A percentile compares a stretch with the other conserved stretches of the same genome.
phyloP scores from a whole-genome alignment of 2,113 vertebrate species.

The Colinus virginianus region DNA sequence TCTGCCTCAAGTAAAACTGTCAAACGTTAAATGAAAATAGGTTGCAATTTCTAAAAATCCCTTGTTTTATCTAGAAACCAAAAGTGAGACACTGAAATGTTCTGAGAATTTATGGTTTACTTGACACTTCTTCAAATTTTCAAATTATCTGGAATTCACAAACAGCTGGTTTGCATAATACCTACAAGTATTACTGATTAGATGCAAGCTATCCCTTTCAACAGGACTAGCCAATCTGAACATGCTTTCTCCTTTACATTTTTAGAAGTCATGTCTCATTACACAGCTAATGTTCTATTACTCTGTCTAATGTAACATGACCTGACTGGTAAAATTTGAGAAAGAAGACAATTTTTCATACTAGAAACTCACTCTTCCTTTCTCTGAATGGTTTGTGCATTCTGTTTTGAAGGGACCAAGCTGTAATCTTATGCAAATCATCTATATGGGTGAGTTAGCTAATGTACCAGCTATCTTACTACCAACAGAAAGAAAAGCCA shows the following conservation, averaged over 20 bases:
- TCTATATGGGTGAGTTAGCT: slow-evolving; percentile 1
- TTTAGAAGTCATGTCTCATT: slow-evolving; percentile 75
- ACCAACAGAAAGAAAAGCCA: slow-evolving; percentile 31
- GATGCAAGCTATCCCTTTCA: slow-evolving; percentile 49
- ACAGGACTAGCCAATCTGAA: slow-evolving; percentile 63
- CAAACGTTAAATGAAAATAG: background rate
- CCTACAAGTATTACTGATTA: slow-evolving; percentile 48
- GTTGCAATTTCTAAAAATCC: background rate
- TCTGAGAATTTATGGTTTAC: slow-evolving; percentile 9
- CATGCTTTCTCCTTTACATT: slow-evolving; percentile 66
- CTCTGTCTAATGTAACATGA: slow-evolving; percentile 75
- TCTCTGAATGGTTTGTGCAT: slow-evolving; percentile 1
- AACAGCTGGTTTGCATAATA: slow-evolving; percentile 58
- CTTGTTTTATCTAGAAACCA: background rate
- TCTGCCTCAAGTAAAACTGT: background rate
- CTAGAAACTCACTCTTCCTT: slow-evolving; percentile 36
- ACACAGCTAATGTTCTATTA: slow-evolving; percentile 76
- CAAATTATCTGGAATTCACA: slow-evolving; percentile 37
- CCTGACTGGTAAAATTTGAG: slow-evolving; percentile 66
- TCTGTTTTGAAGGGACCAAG: background rate
- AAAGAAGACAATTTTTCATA: slow-evolving; percentile 71
- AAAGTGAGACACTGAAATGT: background rate
- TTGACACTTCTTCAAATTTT: slow-evolving; percentile 38
- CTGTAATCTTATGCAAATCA: slow-evolving; percentile 6
- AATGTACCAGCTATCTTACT: background rate